Evolutionary conservation across 2,888 invertebrate genomes (phyloP).

Genomic region (Tanytarsus gracilentus): DNA sequence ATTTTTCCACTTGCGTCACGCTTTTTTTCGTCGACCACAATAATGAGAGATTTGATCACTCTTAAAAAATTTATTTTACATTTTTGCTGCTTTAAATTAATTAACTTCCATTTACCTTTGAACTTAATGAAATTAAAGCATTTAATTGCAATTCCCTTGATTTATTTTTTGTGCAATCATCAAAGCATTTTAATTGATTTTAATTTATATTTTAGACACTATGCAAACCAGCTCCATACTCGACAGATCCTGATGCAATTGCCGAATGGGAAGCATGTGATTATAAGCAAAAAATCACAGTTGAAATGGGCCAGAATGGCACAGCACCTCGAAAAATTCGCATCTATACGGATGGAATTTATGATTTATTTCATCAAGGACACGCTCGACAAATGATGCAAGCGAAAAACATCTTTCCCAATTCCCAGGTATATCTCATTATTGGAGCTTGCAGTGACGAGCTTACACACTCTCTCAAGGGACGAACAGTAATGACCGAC

Average conservation of each 20-base stretch:
- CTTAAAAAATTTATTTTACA: not conserved
- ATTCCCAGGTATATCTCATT: conserved; percentile 74
- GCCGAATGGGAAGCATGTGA: conserved; percentile 67
- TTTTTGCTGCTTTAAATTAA: not conserved
- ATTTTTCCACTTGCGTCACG: not conserved
- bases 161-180: no score
- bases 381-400: conserved; percentile 95
- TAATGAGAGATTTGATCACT: no score
- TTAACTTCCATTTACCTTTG: not conserved
- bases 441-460: conserved; percentile 94
- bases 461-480: conserved; percentile 85
- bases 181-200: no score
- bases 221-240: conserved; percentile 76
- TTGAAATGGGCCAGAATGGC: conserved; percentile 73
- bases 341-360: conserved; percentile 97
- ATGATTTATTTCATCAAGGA: conserved; percentile 98
- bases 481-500: conserved; percentile 94
- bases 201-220: conserved; percentile 53
- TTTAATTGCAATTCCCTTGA: no score
- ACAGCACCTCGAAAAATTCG: conserved; percentile 74
- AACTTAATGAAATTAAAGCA: no score
- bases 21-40: no score
- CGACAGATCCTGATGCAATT: conserved; percentile 70
- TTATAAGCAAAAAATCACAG: conserved; percentile 71
- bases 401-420: conserved; percentile 91